Percentiles rank a stretch among this genome's conserved stretches.
phyloP scores from a whole-genome alignment of 2,113 vertebrate genomes.

The Myiozetetes cayanensis region DNA sequence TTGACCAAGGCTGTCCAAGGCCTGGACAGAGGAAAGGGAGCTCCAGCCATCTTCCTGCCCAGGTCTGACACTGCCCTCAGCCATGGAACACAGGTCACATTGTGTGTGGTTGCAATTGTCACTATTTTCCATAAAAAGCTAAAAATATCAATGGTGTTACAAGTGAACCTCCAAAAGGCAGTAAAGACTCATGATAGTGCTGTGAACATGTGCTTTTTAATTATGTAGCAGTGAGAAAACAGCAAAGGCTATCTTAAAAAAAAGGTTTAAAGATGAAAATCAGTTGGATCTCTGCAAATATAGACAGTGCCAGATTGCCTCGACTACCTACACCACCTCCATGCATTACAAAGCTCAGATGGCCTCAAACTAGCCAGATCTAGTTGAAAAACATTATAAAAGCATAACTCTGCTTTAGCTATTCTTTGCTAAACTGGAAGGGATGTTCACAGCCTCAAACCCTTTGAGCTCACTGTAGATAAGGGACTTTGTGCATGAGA shows the following conservation, averaged over 20 bases:
- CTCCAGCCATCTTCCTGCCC: background rate
- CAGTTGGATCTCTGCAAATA: background rate
- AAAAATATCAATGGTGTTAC: background rate
- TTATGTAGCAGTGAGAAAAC: background rate
- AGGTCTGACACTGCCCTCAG: fast-evolving
- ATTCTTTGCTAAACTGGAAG: background rate
- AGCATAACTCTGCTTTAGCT: background rate
- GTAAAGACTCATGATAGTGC: background rate
- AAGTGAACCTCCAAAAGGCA: background rate
- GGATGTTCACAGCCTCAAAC: background rate
- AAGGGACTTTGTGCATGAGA: background rate
- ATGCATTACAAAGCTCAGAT: background rate
- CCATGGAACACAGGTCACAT: fast-evolving
- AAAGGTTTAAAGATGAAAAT: background rate
- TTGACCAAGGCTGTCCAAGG: background rate
- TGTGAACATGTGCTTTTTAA: background rate
- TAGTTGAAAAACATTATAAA: background rate
- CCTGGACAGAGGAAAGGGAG: background rate
- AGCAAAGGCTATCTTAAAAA: background rate
- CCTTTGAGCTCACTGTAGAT: background rate
- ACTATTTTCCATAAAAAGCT: background rate
- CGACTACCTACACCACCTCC: slow-evolving; percentile 8
- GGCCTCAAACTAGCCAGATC: background rate
- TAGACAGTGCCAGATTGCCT: slow-evolving; percentile 10
- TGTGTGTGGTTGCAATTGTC: fast-evolving